phyloP scores from a whole-genome alignment of 1,140 invertebrate genomes.

The Anastatus disparis region DNA sequence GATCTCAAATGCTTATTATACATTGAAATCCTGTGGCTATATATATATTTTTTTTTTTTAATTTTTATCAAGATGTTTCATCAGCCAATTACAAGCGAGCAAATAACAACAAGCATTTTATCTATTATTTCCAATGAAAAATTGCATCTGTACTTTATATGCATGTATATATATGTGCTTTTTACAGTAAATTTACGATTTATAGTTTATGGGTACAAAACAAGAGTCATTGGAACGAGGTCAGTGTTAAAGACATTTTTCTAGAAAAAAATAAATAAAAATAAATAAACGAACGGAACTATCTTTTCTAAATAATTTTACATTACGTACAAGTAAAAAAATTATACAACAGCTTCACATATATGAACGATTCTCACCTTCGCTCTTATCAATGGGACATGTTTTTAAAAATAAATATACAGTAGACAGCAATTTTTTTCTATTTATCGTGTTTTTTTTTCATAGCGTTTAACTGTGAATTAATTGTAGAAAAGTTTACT shows the following conservation, averaged over 20 bases:
- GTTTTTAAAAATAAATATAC: background rate
- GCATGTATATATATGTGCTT: no score
- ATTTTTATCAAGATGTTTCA: no score
- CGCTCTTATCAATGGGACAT: no score
- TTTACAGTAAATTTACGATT: slow-evolving; percentile 9
- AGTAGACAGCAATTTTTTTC: no score
- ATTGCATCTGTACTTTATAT: no score
- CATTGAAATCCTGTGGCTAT: background rate
- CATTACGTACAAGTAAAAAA: no score
- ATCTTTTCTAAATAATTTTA: no score
- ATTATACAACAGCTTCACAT: no score
- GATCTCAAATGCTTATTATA: no score
- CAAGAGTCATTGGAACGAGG: slow-evolving; percentile 9
- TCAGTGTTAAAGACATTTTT: slow-evolving; percentile 29
- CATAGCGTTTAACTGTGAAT: background rate
- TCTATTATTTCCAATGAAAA: no score
- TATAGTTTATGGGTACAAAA: background rate
- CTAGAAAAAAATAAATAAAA: slow-evolving; percentile 14
- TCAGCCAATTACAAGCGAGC: background rate
- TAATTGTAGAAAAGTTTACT: background rate
- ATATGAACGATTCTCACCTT: no score
- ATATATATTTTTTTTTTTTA: no score
- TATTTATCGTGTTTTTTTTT: background rate
- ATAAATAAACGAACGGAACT: background rate
- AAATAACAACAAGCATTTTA: background rate